Conservation (phyloP, 2,888 invertebrate species). For the Aradus depressus region DNA sequence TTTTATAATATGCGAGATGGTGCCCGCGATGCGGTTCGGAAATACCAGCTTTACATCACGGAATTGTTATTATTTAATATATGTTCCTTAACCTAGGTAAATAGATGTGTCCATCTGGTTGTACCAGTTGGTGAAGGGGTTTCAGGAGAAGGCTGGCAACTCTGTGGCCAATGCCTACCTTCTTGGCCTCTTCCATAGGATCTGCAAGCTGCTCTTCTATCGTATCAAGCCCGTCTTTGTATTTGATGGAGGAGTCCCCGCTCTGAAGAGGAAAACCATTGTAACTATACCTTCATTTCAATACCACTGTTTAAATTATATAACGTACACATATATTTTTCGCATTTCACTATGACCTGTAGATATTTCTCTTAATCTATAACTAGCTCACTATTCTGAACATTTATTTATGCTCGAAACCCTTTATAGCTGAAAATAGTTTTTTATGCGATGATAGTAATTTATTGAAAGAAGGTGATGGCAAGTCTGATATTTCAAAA, state of each 20-base stretch:
- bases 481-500: too few relatives aligned
- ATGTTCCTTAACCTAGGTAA: constrained; percentile 11
- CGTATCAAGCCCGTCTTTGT: constrained; percentile 95
- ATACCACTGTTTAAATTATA: constrained; percentile 39
- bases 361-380: not conserved
- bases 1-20: too few relatives aligned
- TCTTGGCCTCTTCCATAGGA: constrained; percentile 79
- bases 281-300: constrained; percentile 45
- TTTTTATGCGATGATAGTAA: too few relatives aligned
- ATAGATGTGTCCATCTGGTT: constrained; percentile 98
- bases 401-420: not conserved
- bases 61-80: too few relatives aligned
- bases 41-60: too few relatives aligned
- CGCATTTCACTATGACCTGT: not conserved
- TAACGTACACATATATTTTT: constrained; percentile 43
- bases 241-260: constrained; percentile 93
- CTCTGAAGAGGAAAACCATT: constrained; percentile 83
- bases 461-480: too few relatives aligned
- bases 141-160: constrained; percentile 73
- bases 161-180: constrained; percentile 84
- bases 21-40: too few relatives aligned
- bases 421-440: too few relatives aligned
- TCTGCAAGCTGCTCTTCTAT: constrained; percentile 92
- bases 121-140: constrained; percentile 92
- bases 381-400: not conserved